A percentile compares a stretch with the other conserved stretches of the same genome.
Conservation (phyloP, 2,888 invertebrate species). For the Scaptodrosophila latifasciaeformis region DNA sequence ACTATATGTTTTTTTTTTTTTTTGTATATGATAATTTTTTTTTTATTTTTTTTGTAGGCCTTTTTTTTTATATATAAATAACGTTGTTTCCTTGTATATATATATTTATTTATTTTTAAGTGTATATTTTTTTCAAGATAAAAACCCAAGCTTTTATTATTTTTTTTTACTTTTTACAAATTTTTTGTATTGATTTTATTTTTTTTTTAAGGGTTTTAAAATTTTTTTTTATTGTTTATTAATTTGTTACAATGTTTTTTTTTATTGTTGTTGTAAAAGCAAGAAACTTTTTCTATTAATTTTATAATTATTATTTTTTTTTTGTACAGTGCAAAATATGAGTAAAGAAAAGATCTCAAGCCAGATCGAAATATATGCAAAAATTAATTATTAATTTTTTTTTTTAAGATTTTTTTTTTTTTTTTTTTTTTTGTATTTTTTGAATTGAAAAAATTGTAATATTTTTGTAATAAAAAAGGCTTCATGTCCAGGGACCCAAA, state of each 20-base stretch:
- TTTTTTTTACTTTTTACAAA: slow-evolving; percentile 4
- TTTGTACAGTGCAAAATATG: slow-evolving; percentile 2
- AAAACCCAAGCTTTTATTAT: background rate
- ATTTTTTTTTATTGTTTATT: background rate
- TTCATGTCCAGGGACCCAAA: too few relatives aligned
- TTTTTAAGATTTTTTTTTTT: too few relatives aligned
- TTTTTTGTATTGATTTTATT: background rate
- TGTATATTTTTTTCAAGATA: background rate
- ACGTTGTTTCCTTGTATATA: slow-evolving; percentile 39
- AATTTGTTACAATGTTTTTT: background rate
- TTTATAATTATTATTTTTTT: too few relatives aligned
- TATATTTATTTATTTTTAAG: slow-evolving; percentile 15
- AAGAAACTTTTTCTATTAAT: too few relatives aligned
- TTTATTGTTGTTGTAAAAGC: too few relatives aligned
- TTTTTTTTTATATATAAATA: slow-evolving; percentile 51
- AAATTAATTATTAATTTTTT: too few relatives aligned
- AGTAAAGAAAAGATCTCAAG: background rate
- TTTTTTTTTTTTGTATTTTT: too few relatives aligned
- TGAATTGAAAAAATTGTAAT: too few relatives aligned
- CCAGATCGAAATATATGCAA: background rate
- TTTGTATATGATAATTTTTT: slow-evolving; percentile 50
- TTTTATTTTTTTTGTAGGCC: slow-evolving; percentile 42
- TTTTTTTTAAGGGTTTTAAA: background rate
- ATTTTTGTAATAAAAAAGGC: too few relatives aligned
- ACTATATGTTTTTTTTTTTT: slow-evolving; percentile 10